Base-by-base conservation (phyloP, 1,140 invertebrate species). In the Scaptodrosophila lebanonensis region DNA sequence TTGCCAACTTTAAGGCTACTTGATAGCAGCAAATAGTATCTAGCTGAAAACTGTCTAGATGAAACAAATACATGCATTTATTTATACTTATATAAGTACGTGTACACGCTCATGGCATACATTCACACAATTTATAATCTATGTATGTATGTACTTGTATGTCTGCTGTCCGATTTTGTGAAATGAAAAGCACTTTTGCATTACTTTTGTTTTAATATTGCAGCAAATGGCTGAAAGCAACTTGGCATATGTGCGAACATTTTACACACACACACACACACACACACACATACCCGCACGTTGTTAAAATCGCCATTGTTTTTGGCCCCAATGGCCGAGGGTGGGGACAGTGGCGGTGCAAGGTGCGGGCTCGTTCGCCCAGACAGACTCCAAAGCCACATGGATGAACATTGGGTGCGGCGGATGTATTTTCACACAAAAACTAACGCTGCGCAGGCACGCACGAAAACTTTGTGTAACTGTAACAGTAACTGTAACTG, bases 131-230 rank as follows among this genome's bases (percentile, higher is more conserved):
- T 61, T 72, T 72, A 53, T 68, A 72, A 79, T 79, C 51, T 77
- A 57, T 18, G 33, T 20, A 17, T 2, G 29, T 11, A 17, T 8
- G 22, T 7, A 38, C 11, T 5, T 11, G 38, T 2, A 16, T 25
- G 11, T 42, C 25, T 25, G 52, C 42, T 44, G 53, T 38, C 27
- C 25, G 25, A 1, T 29, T 15, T 43, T 15, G 20, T 12, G 18
- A 32, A 33, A 57, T 50, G 15, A 49, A 79, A 57, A 68, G 57
- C 63, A 72, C 42, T 68, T 58, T 72, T 36, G 49, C 57, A 64
- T 77, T 72, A 73, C 73, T 77, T 77, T 79, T 77, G 64, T 77
- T 76, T 71, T 79, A 77, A 79, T 77, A 72, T 65, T 79, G 56
- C 54, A 68, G 67, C 50, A 71, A 77, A 77, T 64, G 42, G 63